Evolutionary conservation across 2,113 vertebrate genomes (phyloP).

Genomic region (Arvicanthis niloticus): DNA sequence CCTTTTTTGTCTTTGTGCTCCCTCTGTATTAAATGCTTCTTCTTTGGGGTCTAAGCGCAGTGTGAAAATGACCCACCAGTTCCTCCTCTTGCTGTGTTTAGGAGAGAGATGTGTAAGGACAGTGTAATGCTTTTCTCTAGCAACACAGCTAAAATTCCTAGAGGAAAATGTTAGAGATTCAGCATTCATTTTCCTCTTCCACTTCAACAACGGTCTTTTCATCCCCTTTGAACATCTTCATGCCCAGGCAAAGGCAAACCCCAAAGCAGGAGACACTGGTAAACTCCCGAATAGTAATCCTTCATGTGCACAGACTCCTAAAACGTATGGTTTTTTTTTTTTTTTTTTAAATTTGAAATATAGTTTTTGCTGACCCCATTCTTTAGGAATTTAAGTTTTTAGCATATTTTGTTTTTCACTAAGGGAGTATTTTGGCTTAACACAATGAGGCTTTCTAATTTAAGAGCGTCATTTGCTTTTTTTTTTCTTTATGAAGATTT

Average conservation of each 20-base stretch:
- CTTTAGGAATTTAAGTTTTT: neutral
- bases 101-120: neutral
- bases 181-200: neutral
- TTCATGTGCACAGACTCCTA: neutral
- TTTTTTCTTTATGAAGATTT: neutral
- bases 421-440: neutral
- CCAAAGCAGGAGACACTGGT: neutral
- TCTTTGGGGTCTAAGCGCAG: neutral
- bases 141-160: neutral
- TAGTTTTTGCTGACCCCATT: neutral
- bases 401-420: neutral
- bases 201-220: neutral
- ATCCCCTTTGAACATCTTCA: neutral
- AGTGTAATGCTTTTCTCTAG: neutral
- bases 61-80: neutral
- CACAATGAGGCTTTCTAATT: neutral
- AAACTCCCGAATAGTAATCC: neutral
- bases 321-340: too few relatives aligned
- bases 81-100: neutral
- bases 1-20: neutral
- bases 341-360: constrained; percentile 1
- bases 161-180: neutral
- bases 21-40: neutral
- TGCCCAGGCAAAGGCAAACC: neutral
- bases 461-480: neutral